Percentiles rank a stretch among this genome's conserved stretches.
Conservation (phyloP, 2,113 vertebrate species). For the Lanius ludovicianus region DNA sequence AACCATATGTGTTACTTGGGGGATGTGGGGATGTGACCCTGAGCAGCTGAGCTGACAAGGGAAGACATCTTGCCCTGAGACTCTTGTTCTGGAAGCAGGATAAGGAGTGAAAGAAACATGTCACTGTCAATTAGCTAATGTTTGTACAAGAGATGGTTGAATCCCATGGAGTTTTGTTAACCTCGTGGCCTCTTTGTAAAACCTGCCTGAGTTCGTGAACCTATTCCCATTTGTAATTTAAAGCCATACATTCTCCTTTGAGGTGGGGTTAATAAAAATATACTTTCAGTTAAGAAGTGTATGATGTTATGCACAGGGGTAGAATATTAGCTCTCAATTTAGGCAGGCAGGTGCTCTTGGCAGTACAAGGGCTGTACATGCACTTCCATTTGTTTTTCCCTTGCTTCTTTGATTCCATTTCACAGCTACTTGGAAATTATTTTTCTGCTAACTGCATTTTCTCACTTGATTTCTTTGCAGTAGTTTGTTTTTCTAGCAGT, state of each 20-base stretch:
- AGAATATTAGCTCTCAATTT: neutral
- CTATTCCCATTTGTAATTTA: neutral
- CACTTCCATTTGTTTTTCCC: neutral
- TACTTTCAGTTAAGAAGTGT: neutral
- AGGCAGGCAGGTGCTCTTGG: neutral
- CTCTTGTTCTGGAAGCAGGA: neutral
- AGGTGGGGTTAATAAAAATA: neutral
- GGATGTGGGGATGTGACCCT: neutral
- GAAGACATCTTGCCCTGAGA: neutral
- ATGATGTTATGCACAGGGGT: neutral
- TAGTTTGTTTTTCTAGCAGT: neutral
- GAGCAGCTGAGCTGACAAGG: neutral
- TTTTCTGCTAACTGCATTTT: neutral
- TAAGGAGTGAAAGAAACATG: slow-evolving; percentile 24
- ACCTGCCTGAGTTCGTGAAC: slow-evolving; percentile 48
- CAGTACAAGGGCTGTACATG: neutral
- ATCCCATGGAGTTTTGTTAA: slow-evolving; percentile 49
- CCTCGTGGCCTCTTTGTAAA: neutral
- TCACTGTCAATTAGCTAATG: slow-evolving; percentile 41
- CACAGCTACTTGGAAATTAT: neutral
- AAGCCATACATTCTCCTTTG: neutral
- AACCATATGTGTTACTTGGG: neutral
- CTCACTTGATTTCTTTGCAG: neutral
- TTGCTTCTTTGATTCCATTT: neutral
- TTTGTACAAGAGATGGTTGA: slow-evolving; percentile 32